Conservation (phyloP, 2,113 vertebrate genomes). For the Nesogale talazaci region DNA sequence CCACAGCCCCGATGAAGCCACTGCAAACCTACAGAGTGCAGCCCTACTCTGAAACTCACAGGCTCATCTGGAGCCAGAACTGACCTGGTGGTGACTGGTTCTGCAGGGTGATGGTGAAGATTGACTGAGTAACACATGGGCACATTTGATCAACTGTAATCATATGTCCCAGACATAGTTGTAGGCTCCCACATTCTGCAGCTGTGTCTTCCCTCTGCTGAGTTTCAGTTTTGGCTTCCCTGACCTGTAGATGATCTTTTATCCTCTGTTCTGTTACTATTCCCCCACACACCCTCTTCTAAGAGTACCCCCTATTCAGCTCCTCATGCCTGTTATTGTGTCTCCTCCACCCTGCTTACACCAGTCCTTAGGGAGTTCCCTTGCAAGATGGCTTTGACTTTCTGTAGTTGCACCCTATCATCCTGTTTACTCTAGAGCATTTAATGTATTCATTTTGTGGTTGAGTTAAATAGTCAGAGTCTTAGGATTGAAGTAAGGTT, state of each 20-base stretch:
- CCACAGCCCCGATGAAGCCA: background rate
- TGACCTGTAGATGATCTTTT: background rate
- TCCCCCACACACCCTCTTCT: background rate
- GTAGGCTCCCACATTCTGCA: background rate
- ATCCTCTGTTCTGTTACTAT: background rate
- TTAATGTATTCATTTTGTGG: background rate
- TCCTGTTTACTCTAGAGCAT: conserved; percentile 1
- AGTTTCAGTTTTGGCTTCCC: background rate
- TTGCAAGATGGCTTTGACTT: background rate
- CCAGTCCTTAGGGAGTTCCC: background rate
- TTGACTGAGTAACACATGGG: background rate
- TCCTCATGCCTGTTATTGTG: accelerated
- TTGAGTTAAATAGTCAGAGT: conserved; percentile 30
- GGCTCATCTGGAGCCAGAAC: background rate
- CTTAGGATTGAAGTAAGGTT: background rate
- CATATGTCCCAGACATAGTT: background rate
- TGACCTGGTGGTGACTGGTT: background rate
- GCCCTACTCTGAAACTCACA: background rate
- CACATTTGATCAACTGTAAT: background rate
- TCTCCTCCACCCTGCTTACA: background rate
- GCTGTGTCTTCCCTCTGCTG: background rate
- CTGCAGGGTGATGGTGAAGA: background rate
- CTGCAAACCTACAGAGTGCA: background rate
- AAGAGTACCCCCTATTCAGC: background rate
- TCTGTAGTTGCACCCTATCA: background rate